Base-by-base conservation (phyloP, 1,140 invertebrate species). In the Drosophila pseudoobscura region DNA sequence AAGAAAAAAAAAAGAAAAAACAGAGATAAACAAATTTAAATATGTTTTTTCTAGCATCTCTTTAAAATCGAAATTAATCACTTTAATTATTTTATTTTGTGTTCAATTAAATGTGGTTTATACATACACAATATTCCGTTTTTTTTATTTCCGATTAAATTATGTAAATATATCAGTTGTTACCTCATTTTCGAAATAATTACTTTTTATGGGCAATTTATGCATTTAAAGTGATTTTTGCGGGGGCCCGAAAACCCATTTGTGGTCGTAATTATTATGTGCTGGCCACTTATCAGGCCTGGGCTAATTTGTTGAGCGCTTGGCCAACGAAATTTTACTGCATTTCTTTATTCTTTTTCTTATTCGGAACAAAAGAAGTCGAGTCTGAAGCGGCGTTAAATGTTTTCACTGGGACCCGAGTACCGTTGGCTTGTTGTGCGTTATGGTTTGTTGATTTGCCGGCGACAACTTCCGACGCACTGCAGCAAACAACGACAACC, bases 391-490 rank as follows among this genome's bases (percentile, higher is more conserved):
- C 68, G 59, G 83, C 82, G 83, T 78, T 87, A 78, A 88, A 88
- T 88, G 75, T 78, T 82, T 69, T 52, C 62, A 39, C 65, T 50
- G 43, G 54, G 15, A 62, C 41, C n/a, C 54, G 71, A 79, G 63
- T 79, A 83, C 83, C 83, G 83, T 88, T 75, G 56, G 59, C 50
- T 87, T 76, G 58, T 52, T 82, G 78, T 89, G 83, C 83, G 83
- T 83, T 87, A 88, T 87, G 83, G 75, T 88, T 88, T 88, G 83
- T 79, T 87, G 83, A 83, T 69, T 39, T 88, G 75, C 66, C 78
- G 83, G 82, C 82, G 83, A 88, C 83, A 87, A 88, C 83, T 78
- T 82, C 83, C 83, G 82, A 88, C 78, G 74, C 83, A 78, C 51
- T 39, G 60, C 60, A 51, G 44, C 66, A 6, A 45, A 9, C 44